phyloP scores from a whole-genome alignment of 2,797 vertebrate genomes.

The Aeoliscus strigatus region DNA sequence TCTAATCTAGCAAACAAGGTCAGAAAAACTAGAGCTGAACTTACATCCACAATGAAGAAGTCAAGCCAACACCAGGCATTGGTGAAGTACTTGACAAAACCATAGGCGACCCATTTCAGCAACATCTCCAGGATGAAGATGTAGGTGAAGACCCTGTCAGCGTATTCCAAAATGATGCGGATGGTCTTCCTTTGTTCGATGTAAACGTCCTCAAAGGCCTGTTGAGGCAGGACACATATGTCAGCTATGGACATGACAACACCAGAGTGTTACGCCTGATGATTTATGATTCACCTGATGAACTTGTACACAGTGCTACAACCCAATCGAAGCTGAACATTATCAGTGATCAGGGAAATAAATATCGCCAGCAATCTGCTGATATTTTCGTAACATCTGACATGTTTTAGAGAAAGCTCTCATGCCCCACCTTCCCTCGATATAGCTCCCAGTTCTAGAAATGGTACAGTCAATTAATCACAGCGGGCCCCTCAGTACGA shows the following conservation, averaged over 20 bases:
- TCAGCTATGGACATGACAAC: conserved; percentile 3
- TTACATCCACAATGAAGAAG: conserved; percentile 99
- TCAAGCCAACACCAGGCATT: conserved; percentile 99
- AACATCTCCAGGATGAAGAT: conserved; percentile 99
- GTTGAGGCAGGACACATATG: conserved; percentile 9
- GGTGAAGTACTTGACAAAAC: conserved; percentile 98
- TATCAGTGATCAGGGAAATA: not conserved
- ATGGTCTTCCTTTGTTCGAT: conserved; percentile 96
- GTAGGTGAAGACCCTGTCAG: conserved; percentile 97
- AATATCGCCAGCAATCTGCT: conserved; percentile 2
- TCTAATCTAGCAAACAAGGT: conserved; percentile 15
- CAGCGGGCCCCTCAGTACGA: conserved; percentile 14
- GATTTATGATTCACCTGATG: conserved; percentile 37
- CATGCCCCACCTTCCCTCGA: conserved; percentile 19
- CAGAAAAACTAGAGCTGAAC: conserved; percentile 67
- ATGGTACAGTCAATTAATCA: conserved; percentile 60
- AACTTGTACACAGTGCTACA: conserved; percentile 13
- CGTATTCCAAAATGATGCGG: conserved; percentile 89
- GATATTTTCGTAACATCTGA: conserved; percentile 46
- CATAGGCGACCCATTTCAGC: conserved; percentile 97
- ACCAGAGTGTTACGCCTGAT: conserved; percentile 1
- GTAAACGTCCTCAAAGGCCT: conserved; percentile 99
- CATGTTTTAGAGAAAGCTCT: conserved; percentile 31
- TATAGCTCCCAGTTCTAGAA: conserved; percentile 54
- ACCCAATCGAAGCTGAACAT: too few relatives aligned